Evolutionary conservation across 2,113 vertebrate genomes (phyloP).

Genomic region (Esox niger): DNA sequence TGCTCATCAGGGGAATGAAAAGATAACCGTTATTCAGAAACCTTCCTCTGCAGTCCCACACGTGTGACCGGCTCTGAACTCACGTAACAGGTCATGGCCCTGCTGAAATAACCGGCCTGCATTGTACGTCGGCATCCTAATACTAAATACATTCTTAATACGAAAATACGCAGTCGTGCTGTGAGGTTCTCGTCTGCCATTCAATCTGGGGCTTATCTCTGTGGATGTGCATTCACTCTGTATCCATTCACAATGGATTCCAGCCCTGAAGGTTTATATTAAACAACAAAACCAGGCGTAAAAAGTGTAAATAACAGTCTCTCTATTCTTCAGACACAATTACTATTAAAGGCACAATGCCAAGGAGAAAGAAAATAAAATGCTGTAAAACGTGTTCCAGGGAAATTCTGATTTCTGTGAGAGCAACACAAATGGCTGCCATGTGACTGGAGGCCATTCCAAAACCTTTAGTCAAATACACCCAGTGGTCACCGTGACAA

Average conservation of each 20-base stretch:
- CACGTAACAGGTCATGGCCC: too few relatives aligned
- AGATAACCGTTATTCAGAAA: too few relatives aligned
- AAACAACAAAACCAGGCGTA: conserved; percentile 34
- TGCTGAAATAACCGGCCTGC: too few relatives aligned
- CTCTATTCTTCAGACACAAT: conserved; percentile 40
- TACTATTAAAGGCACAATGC: conserved; percentile 34
- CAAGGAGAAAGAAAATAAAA: conserved; percentile 12
- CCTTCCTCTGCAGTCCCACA: not conserved
- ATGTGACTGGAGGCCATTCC: conserved; percentile 7
- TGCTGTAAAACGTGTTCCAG: conserved; percentile 17
- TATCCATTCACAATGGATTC: conserved; percentile 31
- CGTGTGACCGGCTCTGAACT: not conserved
- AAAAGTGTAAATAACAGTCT: conserved; percentile 35
- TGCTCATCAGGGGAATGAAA: too few relatives aligned
- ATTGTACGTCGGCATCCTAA: not conserved
- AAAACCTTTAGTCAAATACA: conserved; percentile 7
- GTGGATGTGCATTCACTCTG: not conserved
- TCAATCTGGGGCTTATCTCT: conserved; percentile 34
- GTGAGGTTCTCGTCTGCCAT: not conserved
- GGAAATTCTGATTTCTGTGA: conserved; percentile 17
- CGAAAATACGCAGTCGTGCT: not conserved
- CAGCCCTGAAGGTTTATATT: conserved; percentile 42
- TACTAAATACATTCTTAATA: not conserved
- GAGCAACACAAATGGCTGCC: conserved; percentile 16
- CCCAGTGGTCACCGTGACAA: not conserved